Conservation (phyloP, 1,140 invertebrate genomes). For the Drosophila ambigua region DNA sequence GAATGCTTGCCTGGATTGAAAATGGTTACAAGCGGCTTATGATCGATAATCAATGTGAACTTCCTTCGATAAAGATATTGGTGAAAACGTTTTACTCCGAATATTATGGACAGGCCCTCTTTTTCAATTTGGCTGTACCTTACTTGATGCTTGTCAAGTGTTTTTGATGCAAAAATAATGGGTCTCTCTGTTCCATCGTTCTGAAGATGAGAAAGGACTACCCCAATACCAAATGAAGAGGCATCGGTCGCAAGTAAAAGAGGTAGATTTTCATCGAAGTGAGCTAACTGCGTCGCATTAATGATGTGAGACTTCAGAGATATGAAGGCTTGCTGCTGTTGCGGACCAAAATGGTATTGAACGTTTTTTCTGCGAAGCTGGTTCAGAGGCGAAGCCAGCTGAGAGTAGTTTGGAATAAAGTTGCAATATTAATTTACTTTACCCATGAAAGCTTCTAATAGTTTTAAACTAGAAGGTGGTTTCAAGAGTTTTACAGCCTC, state of each 20-base stretch:
- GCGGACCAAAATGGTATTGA: background rate
- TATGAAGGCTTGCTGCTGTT: too few relatives aligned
- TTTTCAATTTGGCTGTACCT: slow-evolving; percentile 3
- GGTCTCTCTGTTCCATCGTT: too few relatives aligned
- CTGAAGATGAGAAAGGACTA: too few relatives aligned
- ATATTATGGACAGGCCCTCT: background rate
- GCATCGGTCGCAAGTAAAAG: background rate
- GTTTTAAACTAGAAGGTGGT: background rate
- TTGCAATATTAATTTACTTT: slow-evolving; percentile 8
- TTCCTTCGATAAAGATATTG: slow-evolving; percentile 8
- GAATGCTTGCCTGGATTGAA: slow-evolving; percentile 10
- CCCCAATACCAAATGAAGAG: background rate
- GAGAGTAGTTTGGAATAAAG: slow-evolving; percentile 6
- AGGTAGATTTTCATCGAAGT: slow-evolving; percentile 5
- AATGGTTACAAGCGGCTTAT: slow-evolving; percentile 10
- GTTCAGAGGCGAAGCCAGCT: slow-evolving; percentile 1
- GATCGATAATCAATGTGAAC: slow-evolving; percentile 3
- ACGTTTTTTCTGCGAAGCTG: slow-evolving; percentile 13
- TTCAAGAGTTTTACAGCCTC: too few relatives aligned
- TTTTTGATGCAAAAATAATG: too few relatives aligned
- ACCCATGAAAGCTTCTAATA: slow-evolving; percentile 7
- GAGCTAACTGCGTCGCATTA: slow-evolving; percentile 3
- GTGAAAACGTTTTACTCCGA: slow-evolving; percentile 13
- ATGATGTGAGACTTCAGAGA: background rate
- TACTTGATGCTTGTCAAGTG: too few relatives aligned